phyloP scores from a whole-genome alignment of 2,888 invertebrate species.

The Drosophila eohydei region DNA sequence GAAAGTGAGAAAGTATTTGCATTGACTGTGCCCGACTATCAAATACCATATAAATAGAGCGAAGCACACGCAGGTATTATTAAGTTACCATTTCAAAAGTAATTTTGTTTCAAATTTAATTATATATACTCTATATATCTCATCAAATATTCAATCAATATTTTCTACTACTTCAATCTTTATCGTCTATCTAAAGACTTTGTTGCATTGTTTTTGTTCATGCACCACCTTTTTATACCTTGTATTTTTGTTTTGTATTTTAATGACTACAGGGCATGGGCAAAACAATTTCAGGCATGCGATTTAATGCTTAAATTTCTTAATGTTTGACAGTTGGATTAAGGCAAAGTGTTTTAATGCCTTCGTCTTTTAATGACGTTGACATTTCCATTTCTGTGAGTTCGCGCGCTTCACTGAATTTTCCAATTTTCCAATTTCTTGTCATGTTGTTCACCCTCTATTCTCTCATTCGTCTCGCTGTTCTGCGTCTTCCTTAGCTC shows the following conservation, averaged over 20 bases:
- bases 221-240: too few species aligned
- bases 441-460: conserved; percentile 3
- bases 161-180: background rate
- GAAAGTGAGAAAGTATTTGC: background rate
- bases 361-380: conserved; percentile 65
- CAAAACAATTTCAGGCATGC: conserved; percentile 29
- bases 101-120: too few species aligned
- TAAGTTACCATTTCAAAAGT: background rate
- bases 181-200: background rate
- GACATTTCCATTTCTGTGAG: conserved; percentile 62
- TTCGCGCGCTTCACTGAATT: conserved; percentile 50
- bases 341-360: conserved; percentile 46
- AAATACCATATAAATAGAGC: background rate
- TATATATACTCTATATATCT: too few species aligned
- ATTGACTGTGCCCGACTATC: background rate
- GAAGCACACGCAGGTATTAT: background rate
- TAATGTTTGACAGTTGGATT: conserved; percentile 51
- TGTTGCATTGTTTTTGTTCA: background rate
- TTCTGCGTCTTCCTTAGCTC: background rate
- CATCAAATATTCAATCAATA: too few species aligned
- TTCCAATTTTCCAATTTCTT: conserved; percentile 55
- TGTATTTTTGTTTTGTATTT: background rate
- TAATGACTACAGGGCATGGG: conserved; percentile 17
- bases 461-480: background rate
- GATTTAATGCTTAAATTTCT: conserved; percentile 67